phyloP scores from a whole-genome alignment of 2,113 vertebrate genomes.

The Clinocottus analis region DNA sequence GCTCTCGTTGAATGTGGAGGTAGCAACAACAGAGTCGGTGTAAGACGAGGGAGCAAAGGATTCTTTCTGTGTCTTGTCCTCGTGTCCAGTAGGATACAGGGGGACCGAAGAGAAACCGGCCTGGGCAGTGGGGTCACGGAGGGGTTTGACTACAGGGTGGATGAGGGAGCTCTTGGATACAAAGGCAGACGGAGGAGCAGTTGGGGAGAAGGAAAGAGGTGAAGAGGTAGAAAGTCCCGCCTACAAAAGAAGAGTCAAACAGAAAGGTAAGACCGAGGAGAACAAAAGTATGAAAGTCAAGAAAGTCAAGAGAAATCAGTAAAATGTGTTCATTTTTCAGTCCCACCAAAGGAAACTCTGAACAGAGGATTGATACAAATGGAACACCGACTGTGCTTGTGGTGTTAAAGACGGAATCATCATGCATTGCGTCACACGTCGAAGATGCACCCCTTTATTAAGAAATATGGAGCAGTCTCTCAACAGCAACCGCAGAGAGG shows the following conservation, averaged over 20 bases:
- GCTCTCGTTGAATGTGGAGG: not conserved
- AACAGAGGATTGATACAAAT: not conserved
- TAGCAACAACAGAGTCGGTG: not conserved
- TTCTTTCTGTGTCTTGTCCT: constrained; percentile 15
- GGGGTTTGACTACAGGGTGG: constrained; percentile 72
- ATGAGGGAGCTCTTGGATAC: constrained; percentile 71
- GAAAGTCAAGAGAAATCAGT: no score
- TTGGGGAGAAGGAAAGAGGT: constrained; percentile 62
- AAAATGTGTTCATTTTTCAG: not conserved
- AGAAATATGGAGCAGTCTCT: not conserved
- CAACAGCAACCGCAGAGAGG: not conserved
- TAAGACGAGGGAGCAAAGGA: not conserved
- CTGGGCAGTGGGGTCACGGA: constrained; percentile 83
- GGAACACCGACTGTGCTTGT: not conserved
- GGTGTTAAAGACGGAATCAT: not conserved
- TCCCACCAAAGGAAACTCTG: not conserved
- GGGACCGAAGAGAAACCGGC: constrained; percentile 78
- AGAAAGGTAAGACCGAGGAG: not conserved
- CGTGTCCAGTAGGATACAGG: constrained; percentile 55
- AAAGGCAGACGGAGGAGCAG: constrained; percentile 71
- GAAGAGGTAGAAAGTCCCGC: constrained; percentile 34
- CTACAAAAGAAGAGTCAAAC: constrained; percentile 54
- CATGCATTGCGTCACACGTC: not conserved
- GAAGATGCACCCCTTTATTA: not conserved
- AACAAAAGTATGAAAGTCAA: not conserved